Evolutionary conservation across 23 tunicate genomes (phyloP).

Genomic region (Trididemnum nubilum): DNA sequence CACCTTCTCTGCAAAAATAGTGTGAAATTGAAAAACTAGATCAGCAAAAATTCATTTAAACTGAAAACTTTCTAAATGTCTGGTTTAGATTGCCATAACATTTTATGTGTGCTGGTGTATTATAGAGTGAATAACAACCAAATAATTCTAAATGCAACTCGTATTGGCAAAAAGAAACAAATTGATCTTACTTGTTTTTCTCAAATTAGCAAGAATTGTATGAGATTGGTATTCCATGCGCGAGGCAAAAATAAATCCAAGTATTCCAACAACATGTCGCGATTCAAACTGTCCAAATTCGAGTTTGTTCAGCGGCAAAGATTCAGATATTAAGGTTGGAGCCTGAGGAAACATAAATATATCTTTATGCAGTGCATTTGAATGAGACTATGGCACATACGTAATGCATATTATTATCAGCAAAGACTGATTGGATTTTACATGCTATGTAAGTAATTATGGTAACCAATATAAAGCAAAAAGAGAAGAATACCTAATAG

Average conservation of each 20-base stretch:
- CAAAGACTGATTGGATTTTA: too few species aligned
- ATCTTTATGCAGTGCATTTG: background rate
- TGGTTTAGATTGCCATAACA: too few species aligned
- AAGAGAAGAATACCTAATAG: too few species aligned
- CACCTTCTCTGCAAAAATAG: conserved; percentile 21
- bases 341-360: conserved; percentile 20
- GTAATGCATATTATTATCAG: background rate
- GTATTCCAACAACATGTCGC: conserved; percentile 39
- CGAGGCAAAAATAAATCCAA: conserved; percentile 37
- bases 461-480: too few species aligned
- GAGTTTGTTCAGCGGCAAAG: conserved; percentile 39
- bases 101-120: too few species aligned
- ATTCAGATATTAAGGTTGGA: conserved; percentile 47
- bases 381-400: background rate
- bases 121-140: background rate
- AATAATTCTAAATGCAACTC: background rate
- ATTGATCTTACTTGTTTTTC: conserved; percentile 37
- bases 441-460: too few species aligned
- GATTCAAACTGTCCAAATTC: conserved; percentile 32
- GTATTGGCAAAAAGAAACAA: background rate
- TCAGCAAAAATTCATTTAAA: too few species aligned
- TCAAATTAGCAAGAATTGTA: conserved; percentile 43
- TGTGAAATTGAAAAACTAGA: too few species aligned
- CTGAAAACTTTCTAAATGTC: too few species aligned
- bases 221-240: conserved; percentile 47